phyloP scores from a whole-genome alignment of 2,797 vertebrate species.

The Macropus fuliginosus region DNA sequence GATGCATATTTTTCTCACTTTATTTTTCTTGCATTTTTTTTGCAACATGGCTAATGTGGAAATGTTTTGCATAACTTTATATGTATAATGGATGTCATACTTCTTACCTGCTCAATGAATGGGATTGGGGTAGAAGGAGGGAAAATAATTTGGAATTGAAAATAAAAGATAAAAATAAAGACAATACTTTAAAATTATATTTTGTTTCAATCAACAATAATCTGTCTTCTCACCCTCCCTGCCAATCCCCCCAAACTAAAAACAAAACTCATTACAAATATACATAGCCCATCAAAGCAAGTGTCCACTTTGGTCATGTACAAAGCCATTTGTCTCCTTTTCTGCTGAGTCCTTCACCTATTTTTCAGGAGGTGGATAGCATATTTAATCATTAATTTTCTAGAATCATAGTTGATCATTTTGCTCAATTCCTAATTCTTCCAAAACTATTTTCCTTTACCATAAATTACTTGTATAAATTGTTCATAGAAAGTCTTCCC shows the following conservation, averaged over 20 bases:
- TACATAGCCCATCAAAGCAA: neutral
- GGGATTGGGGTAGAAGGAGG: too few species aligned
- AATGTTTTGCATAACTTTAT: too few species aligned
- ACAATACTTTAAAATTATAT: neutral
- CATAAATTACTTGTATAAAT: neutral
- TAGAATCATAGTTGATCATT: neutral
- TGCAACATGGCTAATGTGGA: too few species aligned
- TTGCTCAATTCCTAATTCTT: too few species aligned
- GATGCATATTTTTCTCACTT: too few species aligned
- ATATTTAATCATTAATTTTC: neutral
- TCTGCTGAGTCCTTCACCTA: neutral
- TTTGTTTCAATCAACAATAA: neutral
- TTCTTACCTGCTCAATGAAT: too few species aligned
- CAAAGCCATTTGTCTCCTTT: neutral
- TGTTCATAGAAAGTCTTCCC: neutral
- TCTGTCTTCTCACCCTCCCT: neutral
- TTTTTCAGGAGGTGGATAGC: neutral
- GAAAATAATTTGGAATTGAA: neutral
- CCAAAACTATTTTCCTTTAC: neutral
- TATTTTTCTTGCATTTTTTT: too few species aligned
- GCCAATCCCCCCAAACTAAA: neutral
- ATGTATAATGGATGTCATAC: too few species aligned
- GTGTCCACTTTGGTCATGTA: neutral
- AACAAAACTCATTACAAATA: neutral
- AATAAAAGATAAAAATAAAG: neutral